A percentile compares a stretch with the other conserved stretches of the same genome.
Evolutionary conservation across 2,113 vertebrate genomes (phyloP).

Genomic region (Pelecanoides urinatrix): DNA sequence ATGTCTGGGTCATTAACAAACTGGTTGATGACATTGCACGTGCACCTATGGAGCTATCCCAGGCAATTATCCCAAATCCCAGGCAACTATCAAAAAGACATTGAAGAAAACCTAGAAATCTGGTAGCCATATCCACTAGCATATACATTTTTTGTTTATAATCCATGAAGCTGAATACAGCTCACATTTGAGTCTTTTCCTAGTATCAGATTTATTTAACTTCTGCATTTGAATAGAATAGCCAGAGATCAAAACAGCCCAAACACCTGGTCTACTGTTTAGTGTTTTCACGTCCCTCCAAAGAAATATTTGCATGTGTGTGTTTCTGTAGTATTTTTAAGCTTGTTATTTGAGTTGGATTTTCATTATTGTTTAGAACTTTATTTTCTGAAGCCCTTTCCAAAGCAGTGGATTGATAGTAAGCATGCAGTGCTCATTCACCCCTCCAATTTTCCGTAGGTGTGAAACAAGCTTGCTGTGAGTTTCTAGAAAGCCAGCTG

Average conservation of each 20-base stretch:
- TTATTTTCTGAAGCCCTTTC: constrained; percentile 8
- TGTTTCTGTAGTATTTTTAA: not conserved
- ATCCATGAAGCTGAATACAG: not conserved
- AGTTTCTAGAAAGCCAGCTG: constrained; percentile 96
- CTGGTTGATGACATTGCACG: not conserved
- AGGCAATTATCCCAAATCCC: not conserved
- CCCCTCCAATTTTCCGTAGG: constrained; percentile 76
- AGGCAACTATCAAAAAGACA: not conserved
- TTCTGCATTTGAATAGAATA: not conserved
- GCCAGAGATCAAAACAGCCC: not conserved
- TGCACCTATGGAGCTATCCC: not conserved
- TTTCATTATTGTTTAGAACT: not conserved
- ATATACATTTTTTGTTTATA: not conserved
- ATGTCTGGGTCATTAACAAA: not conserved
- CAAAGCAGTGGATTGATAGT: not conserved
- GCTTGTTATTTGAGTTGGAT: not conserved
- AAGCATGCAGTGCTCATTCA: constrained; percentile 43
- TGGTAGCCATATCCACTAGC: not conserved
- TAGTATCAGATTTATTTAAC: not conserved
- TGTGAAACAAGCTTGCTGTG: constrained; percentile 97
- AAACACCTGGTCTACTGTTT: not conserved
- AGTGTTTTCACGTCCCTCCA: not conserved
- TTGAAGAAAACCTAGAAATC: not conserved
- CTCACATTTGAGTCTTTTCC: not conserved
- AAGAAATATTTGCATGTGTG: not conserved